Evolutionary conservation across 2,113 vertebrate genomes (phyloP), one percentile per base, ranked within the genome.

Genomic region (Microtus richardsoni): DNA sequence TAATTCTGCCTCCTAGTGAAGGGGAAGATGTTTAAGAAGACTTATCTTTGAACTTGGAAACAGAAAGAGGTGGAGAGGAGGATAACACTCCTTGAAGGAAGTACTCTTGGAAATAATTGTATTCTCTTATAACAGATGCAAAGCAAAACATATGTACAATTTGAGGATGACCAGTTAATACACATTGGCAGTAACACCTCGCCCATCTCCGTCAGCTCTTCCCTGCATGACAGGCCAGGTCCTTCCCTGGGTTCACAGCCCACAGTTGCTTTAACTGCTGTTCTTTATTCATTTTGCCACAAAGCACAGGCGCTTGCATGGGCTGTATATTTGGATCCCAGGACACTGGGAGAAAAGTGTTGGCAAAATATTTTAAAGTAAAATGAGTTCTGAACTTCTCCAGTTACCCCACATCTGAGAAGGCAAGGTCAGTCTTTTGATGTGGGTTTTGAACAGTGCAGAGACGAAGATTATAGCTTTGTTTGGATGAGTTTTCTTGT

Each of bases 301-400:
- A 54, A 89, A 87, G 73, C 41, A 28, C 75, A 95, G 28, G 9
- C 95, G 30, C 22, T 79, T 74, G 39, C 10, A 47, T 21, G 21
- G 80, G 39, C 87, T 71, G 2, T 93, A 24, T 70, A 66, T 82
- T 60, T 93, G 66, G 87, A 89, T 78, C 71, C 62, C 60, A 74
- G 85, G 75, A 93, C 60, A 62, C 70, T 78, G 28, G 75, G 17
- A 58, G 58, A 62, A 19, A 13, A 71, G 28, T n/a, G 24, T 52
- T 41, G 71, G 64, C 73, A 94, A 94, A 90, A n/a, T 86, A 95
- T 96, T 95, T 93, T 24, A 96, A 96, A 96, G 95, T 97, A 86
- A 96, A 97, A 96, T 96, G 91, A 96, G 86, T 94, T 88, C 74
- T 52, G 68, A 91, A 86, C n/a, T 16, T 91, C 71, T 93, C 82